A percentile compares a stretch with the other conserved stretches of the same genome.
Evolutionary conservation across 2,888 invertebrate genomes (phyloP).

Genomic region (Maniola hyperantus): DNA sequence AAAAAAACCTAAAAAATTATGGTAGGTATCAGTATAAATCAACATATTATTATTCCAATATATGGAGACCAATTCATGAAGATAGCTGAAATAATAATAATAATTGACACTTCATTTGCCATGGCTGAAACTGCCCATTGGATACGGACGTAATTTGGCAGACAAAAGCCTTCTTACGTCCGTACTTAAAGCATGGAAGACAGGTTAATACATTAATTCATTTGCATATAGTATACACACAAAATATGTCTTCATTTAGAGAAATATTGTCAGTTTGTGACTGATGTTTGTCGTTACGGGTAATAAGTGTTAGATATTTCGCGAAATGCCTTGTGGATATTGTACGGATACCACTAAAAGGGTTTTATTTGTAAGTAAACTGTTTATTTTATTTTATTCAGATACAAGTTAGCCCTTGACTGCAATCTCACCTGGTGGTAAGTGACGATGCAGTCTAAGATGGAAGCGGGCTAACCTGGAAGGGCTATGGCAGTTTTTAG

Average conservation of each 20-base stretch:
- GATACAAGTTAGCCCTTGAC: too few relatives aligned
- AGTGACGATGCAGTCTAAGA: too few relatives aligned
- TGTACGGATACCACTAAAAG: slow-evolving; percentile 64
- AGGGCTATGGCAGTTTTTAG: too few relatives aligned
- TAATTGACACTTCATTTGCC: slow-evolving; percentile 9
- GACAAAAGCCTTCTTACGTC: slow-evolving; percentile 59
- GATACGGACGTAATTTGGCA: slow-evolving; percentile 45
- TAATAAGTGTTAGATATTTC: slow-evolving; percentile 30
- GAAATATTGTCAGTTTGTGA: slow-evolving; percentile 50
- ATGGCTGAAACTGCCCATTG: slow-evolving; percentile 41
- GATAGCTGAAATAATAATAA: background rate
- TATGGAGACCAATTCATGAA: background rate
- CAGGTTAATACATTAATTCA: slow-evolving; percentile 63
- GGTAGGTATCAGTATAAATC: too few relatives aligned
- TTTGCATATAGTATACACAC: slow-evolving; percentile 76
- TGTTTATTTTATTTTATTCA: background rate
- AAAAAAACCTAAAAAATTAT: too few relatives aligned
- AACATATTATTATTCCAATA: background rate
- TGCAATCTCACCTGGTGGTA: too few relatives aligned
- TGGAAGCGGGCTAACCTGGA: too few relatives aligned
- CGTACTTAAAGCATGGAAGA: slow-evolving; percentile 61
- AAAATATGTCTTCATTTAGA: slow-evolving; percentile 41
- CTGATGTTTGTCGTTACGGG: slow-evolving; percentile 32
- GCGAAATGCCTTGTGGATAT: slow-evolving; percentile 74
- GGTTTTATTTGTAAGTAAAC: slow-evolving; percentile 64